Percentiles rank a stretch among this genome's conserved stretches.
phyloP scores from a whole-genome alignment of 2,797 vertebrate genomes.

The Choloepus didactylus region DNA sequence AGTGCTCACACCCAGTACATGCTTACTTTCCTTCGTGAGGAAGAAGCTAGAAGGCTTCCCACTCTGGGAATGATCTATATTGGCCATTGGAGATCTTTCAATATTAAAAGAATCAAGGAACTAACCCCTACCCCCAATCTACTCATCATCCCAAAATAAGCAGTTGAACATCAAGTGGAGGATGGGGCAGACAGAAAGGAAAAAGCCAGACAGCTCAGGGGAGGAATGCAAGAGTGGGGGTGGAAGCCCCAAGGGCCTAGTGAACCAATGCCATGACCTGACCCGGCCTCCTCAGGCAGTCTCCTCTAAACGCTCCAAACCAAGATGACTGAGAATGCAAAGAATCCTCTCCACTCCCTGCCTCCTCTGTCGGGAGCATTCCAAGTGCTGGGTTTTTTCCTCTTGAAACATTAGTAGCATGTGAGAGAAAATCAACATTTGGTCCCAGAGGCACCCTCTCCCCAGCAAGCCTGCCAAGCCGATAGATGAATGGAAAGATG shows the following conservation, averaged over 20 bases:
- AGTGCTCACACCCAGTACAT: not conserved
- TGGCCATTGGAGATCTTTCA: not conserved
- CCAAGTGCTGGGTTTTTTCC: constrained; percentile 47
- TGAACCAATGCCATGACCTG: not conserved
- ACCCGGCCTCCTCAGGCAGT: not conserved
- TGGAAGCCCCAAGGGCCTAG: not conserved
- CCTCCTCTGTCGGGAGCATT: not conserved
- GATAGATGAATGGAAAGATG: not conserved
- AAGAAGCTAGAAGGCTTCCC: not conserved
- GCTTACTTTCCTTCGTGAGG: not conserved
- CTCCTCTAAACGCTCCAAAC: not conserved
- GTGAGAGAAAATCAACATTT: not conserved
- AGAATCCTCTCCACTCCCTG: not conserved
- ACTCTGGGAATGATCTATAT: not conserved
- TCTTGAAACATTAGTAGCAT: constrained; percentile 19
- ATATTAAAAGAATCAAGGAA: not conserved
- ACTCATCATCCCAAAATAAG: not conserved
- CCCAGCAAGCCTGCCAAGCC: not conserved
- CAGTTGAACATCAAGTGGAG: not conserved
- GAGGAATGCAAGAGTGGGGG: accelerated
- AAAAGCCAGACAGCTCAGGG: not conserved
- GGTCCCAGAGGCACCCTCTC: not conserved
- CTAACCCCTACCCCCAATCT: not conserved
- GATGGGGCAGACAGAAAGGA: not conserved
- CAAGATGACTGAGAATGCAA: constrained; percentile 17